Evolutionary conservation across 2,113 vertebrate genomes (phyloP).

Genomic region (Osmerus mordax): DNA sequence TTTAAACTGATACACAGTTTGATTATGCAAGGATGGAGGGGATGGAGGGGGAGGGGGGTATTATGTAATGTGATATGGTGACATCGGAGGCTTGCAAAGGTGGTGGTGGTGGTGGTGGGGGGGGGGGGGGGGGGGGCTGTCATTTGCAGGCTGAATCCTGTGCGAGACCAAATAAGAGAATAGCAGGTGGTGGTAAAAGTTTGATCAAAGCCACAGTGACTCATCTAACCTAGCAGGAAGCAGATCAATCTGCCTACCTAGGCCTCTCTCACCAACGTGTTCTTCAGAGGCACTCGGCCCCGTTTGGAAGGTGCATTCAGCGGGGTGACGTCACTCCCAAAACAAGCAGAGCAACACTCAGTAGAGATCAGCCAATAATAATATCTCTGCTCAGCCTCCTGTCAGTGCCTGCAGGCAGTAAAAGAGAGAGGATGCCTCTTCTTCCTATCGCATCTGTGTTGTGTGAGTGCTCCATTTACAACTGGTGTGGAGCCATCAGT

Average conservation of each 20-base stretch:
- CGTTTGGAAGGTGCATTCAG: not conserved
- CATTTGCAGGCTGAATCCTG: constrained; percentile 47
- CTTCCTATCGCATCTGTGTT: too few species aligned
- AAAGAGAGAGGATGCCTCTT: too few species aligned
- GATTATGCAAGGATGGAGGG: constrained; percentile 53
- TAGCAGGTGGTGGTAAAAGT: constrained; percentile 8
- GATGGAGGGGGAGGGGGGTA: constrained; percentile 1
- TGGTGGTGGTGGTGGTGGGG: not conserved
- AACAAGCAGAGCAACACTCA: too few species aligned
- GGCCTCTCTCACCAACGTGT: constrained; percentile 25
- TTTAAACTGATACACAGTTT: constrained; percentile 58
- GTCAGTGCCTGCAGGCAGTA: too few species aligned
- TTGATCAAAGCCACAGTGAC: constrained; percentile 43
- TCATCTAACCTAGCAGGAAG: constrained; percentile 51
- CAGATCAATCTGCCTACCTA: constrained; percentile 36
- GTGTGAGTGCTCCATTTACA: too few species aligned
- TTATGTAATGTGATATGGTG: constrained; percentile 5
- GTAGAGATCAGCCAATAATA: too few species aligned
- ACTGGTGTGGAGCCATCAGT: too few species aligned
- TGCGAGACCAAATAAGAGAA: constrained; percentile 47
- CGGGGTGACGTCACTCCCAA: too few species aligned
- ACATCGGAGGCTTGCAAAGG: constrained; percentile 12
- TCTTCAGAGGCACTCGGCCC: constrained; percentile 23
- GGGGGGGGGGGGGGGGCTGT: constrained; percentile 27
- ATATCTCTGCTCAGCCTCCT: too few species aligned